A percentile compares a stretch with the other conserved stretches of the same genome.
Conservation (phyloP, 2,888 invertebrate species). For the Nasonovia ribisnigri region DNA sequence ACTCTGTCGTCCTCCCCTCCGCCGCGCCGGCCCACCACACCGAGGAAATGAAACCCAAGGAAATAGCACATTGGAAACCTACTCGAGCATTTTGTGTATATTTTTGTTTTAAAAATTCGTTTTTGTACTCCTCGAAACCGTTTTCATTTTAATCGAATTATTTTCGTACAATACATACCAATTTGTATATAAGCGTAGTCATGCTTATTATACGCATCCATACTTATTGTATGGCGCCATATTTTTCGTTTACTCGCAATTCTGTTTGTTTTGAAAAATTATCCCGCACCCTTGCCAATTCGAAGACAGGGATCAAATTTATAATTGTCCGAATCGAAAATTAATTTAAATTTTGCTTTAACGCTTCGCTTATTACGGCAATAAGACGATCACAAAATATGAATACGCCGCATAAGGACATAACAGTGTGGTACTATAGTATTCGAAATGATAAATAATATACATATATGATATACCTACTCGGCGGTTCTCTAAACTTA, state of each 20-base stretch:
- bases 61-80: slow-evolving; percentile 13
- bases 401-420: neutral
- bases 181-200: neutral
- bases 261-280: neutral
- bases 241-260: neutral
- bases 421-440: neutral
- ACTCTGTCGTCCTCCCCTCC: neutral
- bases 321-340: neutral
- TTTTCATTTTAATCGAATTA: neutral
- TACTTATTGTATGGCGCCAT: no score
- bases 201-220: neutral
- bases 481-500: neutral
- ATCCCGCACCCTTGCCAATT: neutral
- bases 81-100: neutral
- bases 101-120: neutral
- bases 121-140: neutral
- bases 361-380: neutral
- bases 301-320: neutral
- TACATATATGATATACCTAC: neutral
- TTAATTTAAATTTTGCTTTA: neutral
- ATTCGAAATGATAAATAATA: neutral
- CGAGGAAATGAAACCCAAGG: neutral
- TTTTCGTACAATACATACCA: neutral
- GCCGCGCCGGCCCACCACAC: neutral
- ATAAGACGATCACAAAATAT: neutral